A percentile compares a stretch with the other conserved stretches of the same genome.
Evolutionary conservation across 2,113 vertebrate genomes (phyloP).

Genomic region (Calidris pygmaea): DNA sequence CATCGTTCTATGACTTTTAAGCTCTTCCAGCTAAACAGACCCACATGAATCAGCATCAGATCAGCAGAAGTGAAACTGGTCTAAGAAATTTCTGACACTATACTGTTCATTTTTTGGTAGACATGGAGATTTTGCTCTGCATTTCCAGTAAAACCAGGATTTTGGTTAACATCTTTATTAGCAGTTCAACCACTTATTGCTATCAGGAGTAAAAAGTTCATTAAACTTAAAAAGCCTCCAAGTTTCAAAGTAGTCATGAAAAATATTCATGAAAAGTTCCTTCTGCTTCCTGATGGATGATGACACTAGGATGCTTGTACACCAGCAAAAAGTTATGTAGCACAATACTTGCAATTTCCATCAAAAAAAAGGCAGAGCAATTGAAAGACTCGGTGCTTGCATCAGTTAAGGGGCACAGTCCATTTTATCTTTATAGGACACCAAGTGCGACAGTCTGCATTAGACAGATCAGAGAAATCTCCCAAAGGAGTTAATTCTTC

Average conservation of each 20-base stretch:
- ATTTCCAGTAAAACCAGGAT: background rate
- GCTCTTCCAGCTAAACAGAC: background rate
- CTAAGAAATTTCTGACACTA: background rate
- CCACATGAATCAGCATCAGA: background rate
- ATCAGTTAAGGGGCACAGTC: background rate
- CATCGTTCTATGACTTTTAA: background rate
- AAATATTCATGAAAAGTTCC: background rate
- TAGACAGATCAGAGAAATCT: background rate
- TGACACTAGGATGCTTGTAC: background rate
- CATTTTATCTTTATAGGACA: background rate
- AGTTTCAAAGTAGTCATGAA: background rate
- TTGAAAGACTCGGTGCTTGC: background rate
- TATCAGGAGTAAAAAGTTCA: background rate
- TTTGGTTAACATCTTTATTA: background rate
- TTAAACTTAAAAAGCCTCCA: background rate
- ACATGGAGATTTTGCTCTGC: background rate
- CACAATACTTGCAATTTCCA: background rate
- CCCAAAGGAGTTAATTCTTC: background rate
- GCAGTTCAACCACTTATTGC: background rate
- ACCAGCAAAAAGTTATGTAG: background rate
- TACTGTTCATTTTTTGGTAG: background rate
- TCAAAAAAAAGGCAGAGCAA: background rate
- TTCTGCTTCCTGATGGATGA: background rate
- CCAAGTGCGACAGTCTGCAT: background rate
- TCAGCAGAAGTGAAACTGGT: background rate